These are phyloP conservation scores for Conus betulinus DNA, from an alignment of 1,140 invertebrate genomes.

Conservation along the genomic window DNA sequence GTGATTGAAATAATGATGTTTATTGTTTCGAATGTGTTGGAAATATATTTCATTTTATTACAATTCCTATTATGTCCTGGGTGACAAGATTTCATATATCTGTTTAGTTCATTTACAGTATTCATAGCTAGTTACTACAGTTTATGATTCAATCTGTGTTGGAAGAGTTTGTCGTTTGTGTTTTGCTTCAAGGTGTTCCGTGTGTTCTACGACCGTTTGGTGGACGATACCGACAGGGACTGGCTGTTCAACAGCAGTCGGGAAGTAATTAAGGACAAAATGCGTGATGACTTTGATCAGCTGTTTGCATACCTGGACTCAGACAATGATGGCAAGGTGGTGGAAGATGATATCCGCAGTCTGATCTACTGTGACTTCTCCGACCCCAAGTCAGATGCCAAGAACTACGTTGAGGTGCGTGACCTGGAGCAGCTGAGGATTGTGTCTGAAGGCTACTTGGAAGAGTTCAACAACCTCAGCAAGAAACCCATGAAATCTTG, in stretches of 20 bases:
- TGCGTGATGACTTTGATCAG: constrained; percentile 78
- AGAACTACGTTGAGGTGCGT: constrained; percentile 91
- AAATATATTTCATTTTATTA: no score
- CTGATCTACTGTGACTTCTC: constrained; percentile 96
- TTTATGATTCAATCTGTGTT: no score
- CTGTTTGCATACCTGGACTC: constrained; percentile 78
- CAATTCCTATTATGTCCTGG: no score
- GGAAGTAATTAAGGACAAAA: constrained; percentile 73
- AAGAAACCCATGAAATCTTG: constrained; percentile 98
- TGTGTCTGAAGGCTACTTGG: constrained; percentile 91
- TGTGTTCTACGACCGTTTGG: constrained; percentile 94
- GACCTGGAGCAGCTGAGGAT: constrained; percentile 88
- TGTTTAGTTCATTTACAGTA: no score
- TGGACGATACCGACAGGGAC: constrained; percentile 86
- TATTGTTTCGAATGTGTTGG: no score
- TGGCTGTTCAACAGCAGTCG: constrained; percentile 85
- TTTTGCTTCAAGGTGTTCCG: constrained; percentile 79
- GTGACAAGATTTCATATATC: no score
- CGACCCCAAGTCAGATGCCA: constrained; percentile 93
- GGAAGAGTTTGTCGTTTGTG: no score
- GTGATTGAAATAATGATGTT: no score
- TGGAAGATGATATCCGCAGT: constrained; percentile 88
- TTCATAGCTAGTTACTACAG: no score
- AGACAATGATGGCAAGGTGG: constrained; percentile 77
- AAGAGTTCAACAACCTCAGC: constrained; percentile 96